A percentile compares a stretch with the other conserved stretches of the same genome.
These are phyloP conservation scores for Drosophila peninsularis DNA, from an alignment of 2,888 invertebrate species.

Conservation along the genomic window DNA sequence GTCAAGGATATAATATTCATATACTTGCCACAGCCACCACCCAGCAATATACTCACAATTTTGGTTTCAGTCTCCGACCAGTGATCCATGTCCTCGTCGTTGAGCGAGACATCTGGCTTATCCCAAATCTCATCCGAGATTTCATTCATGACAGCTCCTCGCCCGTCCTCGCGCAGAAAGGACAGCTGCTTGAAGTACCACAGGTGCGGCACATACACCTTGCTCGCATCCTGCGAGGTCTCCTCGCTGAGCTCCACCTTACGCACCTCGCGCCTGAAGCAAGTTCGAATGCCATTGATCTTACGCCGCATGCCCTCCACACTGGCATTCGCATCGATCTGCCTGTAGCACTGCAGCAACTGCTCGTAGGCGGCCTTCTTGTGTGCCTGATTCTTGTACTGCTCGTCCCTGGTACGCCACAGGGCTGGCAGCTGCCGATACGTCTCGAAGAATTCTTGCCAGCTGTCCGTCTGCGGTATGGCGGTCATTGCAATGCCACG, in stretches of 20 bases:
- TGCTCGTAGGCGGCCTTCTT: slow-evolving; percentile 16
- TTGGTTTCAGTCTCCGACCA: slow-evolving; percentile 22
- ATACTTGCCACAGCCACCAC: background rate
- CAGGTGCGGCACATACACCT: slow-evolving; percentile 47
- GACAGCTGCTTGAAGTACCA: slow-evolving; percentile 43
- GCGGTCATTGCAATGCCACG: slow-evolving; percentile 34
- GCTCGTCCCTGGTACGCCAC: slow-evolving; percentile 30
- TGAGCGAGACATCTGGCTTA: slow-evolving; percentile 9
- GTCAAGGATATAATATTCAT: background rate
- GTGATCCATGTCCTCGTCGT: slow-evolving; percentile 4
- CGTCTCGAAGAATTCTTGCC: slow-evolving; percentile 38
- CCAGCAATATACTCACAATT: slow-evolving; percentile 19
- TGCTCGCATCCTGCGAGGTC: background rate
- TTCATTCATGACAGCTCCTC: background rate
- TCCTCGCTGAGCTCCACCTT: slow-evolving; percentile 53
- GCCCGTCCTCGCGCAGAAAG: slow-evolving; percentile 28
- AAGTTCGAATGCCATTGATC: slow-evolving; percentile 50
- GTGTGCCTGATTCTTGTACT: slow-evolving; percentile 34
- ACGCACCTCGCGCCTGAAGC: slow-evolving; percentile 48
- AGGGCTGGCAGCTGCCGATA: slow-evolving; percentile 44
- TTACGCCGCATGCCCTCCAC: slow-evolving; percentile 47
- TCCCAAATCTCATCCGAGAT: slow-evolving; percentile 2
- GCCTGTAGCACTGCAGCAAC: slow-evolving; percentile 30
- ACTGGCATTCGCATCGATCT: slow-evolving; percentile 39
- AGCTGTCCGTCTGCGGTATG: slow-evolving; percentile 29